A percentile compares a stretch with the other conserved stretches of the same genome.
These are phyloP conservation scores for Timandra comae DNA, from an alignment of 2,888 invertebrate species.

Conservation along the genomic window DNA sequence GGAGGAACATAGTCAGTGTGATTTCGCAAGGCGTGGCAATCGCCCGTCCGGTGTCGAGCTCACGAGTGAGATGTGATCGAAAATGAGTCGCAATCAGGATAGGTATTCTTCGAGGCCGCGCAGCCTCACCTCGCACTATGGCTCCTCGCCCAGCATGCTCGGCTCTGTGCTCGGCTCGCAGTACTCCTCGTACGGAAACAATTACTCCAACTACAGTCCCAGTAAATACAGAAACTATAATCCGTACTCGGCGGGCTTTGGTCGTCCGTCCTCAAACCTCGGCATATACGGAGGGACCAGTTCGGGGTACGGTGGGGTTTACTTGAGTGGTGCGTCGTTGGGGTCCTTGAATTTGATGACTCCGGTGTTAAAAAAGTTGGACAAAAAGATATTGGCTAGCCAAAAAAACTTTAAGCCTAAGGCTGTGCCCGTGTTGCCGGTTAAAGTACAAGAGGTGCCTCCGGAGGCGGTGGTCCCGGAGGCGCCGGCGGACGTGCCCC, in stretches of 20 bases:
- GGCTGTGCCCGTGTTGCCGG: conserved; percentile 58
- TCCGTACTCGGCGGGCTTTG: conserved; percentile 62
- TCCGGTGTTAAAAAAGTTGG: conserved; percentile 71
- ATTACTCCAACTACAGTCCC: conserved; percentile 56
- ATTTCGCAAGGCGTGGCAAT: conserved; percentile 49
- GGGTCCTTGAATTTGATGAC: conserved; percentile 77
- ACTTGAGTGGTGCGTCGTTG: conserved; percentile 77
- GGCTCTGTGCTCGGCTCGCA: conserved; percentile 58
- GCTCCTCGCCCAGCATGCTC: conserved; percentile 64
- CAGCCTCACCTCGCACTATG: conserved; percentile 59
- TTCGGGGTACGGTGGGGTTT: conserved; percentile 82
- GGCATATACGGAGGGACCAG: conserved; percentile 79
- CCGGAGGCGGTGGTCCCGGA: conserved; percentile 55
- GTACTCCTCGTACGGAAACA: conserved; percentile 55
- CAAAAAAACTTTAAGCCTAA: conserved; percentile 71
- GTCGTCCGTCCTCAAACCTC: conserved; percentile 51
- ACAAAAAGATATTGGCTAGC: conserved; percentile 65
- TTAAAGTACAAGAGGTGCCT: conserved; percentile 40
- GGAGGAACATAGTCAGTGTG: conserved; percentile 58
- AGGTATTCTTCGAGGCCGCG: conserved; percentile 58
- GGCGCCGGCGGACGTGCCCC: conserved; percentile 31
- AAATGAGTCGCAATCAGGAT: conserved; percentile 70
- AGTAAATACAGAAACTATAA: conserved; percentile 63
- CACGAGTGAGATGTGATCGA: conserved; percentile 45
- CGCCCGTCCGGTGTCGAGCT: conserved; percentile 37